Percentiles rank a stretch among this genome's conserved stretches.
Evolutionary conservation across 2,888 invertebrate species (phyloP).

Genomic region (Lydus trimaculatus): DNA sequence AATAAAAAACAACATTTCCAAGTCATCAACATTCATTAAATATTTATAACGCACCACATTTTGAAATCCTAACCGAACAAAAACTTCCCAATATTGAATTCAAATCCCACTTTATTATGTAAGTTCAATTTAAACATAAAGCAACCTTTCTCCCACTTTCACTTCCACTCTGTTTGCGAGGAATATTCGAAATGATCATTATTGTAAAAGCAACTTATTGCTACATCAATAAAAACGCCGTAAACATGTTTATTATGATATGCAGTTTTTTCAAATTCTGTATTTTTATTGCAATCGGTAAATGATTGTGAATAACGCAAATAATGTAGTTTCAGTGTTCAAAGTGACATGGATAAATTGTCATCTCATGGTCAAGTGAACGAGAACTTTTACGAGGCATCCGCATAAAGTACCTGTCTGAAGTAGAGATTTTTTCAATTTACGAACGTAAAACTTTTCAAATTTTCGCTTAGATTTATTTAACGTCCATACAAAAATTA

Average conservation of each 20-base stretch:
- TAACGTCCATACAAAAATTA: not conserved
- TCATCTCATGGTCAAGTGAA: not conserved
- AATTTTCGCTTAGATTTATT: too few relatives aligned
- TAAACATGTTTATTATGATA: not conserved
- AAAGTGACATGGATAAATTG: not conserved
- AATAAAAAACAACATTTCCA: not conserved
- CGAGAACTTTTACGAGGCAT: not conserved
- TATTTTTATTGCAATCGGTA: not conserved
- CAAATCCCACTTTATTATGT: too few relatives aligned
- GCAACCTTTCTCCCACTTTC: too few relatives aligned
- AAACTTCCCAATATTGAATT: too few relatives aligned
- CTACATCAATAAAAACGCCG: too few relatives aligned
- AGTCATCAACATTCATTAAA: too few relatives aligned
- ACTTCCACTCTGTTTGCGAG: too few relatives aligned
- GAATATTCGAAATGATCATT: too few relatives aligned
- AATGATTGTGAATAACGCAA: not conserved
- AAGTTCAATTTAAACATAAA: too few relatives aligned
- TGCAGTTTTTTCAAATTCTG: not conserved
- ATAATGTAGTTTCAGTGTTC: not conserved
- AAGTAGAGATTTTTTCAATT: not conserved
- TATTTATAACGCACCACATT: too few relatives aligned
- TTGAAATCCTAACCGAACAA: too few relatives aligned
- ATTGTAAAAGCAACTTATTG: too few relatives aligned
- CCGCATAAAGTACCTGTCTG: not conserved
- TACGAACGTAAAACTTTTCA: not conserved